phyloP scores from a whole-genome alignment of 2,888 invertebrate genomes.

The Hyles lineata region DNA sequence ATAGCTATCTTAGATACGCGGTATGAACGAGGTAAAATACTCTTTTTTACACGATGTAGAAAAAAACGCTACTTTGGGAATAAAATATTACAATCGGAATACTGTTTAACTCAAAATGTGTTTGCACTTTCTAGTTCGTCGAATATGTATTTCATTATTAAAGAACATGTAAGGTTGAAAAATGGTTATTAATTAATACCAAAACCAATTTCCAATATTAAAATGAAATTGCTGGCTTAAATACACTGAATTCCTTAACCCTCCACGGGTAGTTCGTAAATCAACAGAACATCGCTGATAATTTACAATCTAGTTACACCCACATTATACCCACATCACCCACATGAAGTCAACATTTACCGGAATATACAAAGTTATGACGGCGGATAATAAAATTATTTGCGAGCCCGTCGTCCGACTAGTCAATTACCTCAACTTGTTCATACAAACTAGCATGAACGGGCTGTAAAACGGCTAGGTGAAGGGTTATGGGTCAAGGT shows the following conservation, averaged over 20 bases:
- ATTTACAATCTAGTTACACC: neutral
- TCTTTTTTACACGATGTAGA: neutral
- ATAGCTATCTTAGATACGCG: neutral
- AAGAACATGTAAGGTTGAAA: no score
- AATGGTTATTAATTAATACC: no score
- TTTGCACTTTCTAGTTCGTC: no score
- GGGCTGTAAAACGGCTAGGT: slow-evolving; percentile 32
- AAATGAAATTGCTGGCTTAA: neutral
- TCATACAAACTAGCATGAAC: neutral
- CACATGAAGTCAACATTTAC: neutral
- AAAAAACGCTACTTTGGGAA: neutral
- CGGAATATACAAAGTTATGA: slow-evolving; percentile 26
- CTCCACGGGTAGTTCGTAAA: neutral
- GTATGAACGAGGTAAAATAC: neutral
- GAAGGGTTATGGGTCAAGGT: slow-evolving; percentile 52
- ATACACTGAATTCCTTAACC: neutral
- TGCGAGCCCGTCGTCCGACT: slow-evolving; percentile 30
- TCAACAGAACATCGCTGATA: neutral
- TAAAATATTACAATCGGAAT: neutral
- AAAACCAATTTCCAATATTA: no score
- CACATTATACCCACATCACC: neutral
- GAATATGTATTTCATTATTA: no score
- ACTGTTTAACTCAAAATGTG: no score
- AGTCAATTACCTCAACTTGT: slow-evolving; percentile 36
- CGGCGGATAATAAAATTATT: slow-evolving; percentile 20